Base-by-base conservation (phyloP, 2,888 invertebrate genomes). In the Euplagia quadripunctaria region DNA sequence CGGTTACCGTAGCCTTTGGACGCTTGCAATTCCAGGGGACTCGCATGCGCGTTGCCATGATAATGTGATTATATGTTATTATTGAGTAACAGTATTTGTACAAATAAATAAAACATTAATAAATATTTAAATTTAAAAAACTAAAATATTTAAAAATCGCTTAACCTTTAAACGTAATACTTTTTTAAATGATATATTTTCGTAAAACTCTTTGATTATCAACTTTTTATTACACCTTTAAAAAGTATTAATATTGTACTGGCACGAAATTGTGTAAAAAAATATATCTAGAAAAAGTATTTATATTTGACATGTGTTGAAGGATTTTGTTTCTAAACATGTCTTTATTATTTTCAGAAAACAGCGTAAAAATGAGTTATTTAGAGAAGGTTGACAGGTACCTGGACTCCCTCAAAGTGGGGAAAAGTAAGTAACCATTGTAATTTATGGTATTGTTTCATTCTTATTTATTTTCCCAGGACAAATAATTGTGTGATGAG, bases 321-420 rank as follows among this genome's bases (percentile, higher is more conserved):
- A 55, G n/a, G 17, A 63, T 64, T 49, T 71, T 68, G 68, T 74
- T 71, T 71, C 14, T 71, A 49, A 61, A 61, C 43, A n/a, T 65
- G 8, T 64, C 16, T 63, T 5, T 68, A 12, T 72, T 79, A 17
- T 64, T 90, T 91, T 76, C 89, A 90, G 91, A 82, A 74, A 80
- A 78, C 70, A 72, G 63, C 72, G 76, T 81, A 77, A 90, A 87
- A 80, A 96, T 95, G 95, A 94, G 93, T 79, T 94, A 94, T 76
- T 82, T 95, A 78, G 94, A 94, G 81, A 95, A 95, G 85, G 89
- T 95, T 76, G 96, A 96, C 82, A 89, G 91, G 58, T 95, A 95
- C 76, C 82, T 96, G 82, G 94, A 96, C 79, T 95, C 95, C 55
- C 88, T 95, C 51, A 96, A 94, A 88, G 89, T 94, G 49, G 96